phyloP scores from a whole-genome alignment of 2,113 vertebrate genomes.

The Gracilinanus agilis region DNA sequence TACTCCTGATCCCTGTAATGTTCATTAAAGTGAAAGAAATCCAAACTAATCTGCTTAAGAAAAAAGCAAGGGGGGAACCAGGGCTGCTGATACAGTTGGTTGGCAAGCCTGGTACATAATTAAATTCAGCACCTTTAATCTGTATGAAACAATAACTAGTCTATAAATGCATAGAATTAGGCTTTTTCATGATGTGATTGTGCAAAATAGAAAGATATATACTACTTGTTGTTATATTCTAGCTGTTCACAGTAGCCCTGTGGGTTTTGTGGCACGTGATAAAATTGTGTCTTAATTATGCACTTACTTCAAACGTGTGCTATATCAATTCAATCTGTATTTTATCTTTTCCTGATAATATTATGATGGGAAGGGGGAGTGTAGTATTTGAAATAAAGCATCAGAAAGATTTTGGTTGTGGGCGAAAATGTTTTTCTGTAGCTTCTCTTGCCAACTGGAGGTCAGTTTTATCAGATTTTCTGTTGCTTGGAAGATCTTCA shows the following conservation, averaged over 20 bases:
- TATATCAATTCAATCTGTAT: conserved; percentile 66
- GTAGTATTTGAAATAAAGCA: conserved; percentile 7
- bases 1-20: conserved; percentile 75
- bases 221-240: rapidly evolving
- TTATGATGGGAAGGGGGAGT: conserved; percentile 28
- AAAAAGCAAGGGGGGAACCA: conserved; percentile 71
- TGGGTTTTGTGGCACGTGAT: conserved; percentile 31
- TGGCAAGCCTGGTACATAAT: conserved; percentile 59
- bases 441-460: conserved; percentile 54
- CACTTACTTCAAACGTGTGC: conserved; percentile 58
- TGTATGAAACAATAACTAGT: conserved; percentile 53
- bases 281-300: conserved; percentile 51
- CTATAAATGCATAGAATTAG: conserved; percentile 38
- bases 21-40: conserved; percentile 82
- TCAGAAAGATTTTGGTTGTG: conserved; percentile 51
- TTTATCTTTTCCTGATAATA: conserved; percentile 63
- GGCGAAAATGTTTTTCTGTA: conserved; percentile 51
- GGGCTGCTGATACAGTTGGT: conserved; percentile 67
- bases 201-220: conserved; percentile 29
- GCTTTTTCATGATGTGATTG: background rate
- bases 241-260: conserved; percentile 39
- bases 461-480: conserved; percentile 59
- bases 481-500: conserved; percentile 57
- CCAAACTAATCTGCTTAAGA: conserved; percentile 84
- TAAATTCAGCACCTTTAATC: conserved; percentile 46